A percentile compares a stretch with the other conserved stretches of the same genome.
Conservation (phyloP, 2,888 invertebrate genomes). For the Marronus borbonicus region DNA sequence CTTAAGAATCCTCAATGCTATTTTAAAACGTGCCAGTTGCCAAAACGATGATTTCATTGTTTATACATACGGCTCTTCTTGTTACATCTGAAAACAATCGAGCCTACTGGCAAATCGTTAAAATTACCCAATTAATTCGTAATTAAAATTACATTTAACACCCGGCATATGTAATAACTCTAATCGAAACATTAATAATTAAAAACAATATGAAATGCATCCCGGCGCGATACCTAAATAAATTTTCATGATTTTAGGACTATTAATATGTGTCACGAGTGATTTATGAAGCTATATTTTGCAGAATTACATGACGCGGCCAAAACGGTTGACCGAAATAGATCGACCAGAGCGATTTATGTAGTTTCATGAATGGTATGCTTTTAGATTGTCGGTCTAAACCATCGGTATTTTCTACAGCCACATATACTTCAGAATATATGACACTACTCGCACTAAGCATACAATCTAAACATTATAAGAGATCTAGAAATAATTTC, state of each 20-base stretch:
- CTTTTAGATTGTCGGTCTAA: no score
- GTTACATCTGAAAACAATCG: conserved; percentile 14
- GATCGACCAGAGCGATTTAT: neutral
- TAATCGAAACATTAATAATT: no score
- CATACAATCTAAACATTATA: no score
- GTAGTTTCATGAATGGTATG: conserved; percentile 10
- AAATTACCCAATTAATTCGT: conserved; percentile 11
- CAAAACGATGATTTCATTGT: conserved; percentile 21
- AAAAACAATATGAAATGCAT: no score
- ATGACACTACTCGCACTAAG: no score
- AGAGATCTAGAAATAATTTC: no score
- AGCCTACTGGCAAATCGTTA: neutral
- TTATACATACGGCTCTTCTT: conserved; percentile 4
- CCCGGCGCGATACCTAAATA: neutral
- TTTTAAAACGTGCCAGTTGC: conserved; percentile 1
- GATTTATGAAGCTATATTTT: conserved; percentile 13
- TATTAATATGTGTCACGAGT: conserved; percentile 13
- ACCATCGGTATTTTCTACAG: no score
- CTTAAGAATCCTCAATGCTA: conserved; percentile 1
- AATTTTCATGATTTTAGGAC: neutral
- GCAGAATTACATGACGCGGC: neutral
- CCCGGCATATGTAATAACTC: no score
- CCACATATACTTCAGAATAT: no score
- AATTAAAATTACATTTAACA: neutral
- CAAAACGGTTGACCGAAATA: conserved; percentile 14